Base-by-base conservation (phyloP, 2,888 invertebrate genomes). In the Cephus nigrinus region DNA sequence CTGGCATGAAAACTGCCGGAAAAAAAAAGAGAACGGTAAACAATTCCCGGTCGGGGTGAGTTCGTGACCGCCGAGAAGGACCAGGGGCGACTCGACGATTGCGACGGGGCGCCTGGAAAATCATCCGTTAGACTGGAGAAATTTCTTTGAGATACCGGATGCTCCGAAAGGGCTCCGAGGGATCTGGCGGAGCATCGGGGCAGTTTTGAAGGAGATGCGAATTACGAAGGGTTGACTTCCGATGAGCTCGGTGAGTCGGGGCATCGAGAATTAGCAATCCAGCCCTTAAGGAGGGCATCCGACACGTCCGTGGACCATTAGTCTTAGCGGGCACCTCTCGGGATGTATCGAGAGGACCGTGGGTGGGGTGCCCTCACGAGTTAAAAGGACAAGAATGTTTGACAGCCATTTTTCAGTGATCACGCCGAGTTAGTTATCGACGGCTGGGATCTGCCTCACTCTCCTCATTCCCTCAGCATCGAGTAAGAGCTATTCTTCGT, bases 321-420 rank as follows among this genome's bases (percentile, higher is more conserved):
- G 88, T 87, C 87, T 85, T 83, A 23, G 76, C 40, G 40, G 68
- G 30, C 75, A 35, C 75, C 40, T 31, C 33, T 34, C 75, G 40
- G 40, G 68, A 75, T 78, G 68, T 55, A 75, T 74, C 34, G 75
- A 71, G 73, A 68, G n/a, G 68, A 73, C 82, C 79, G 69, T 87
- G 87, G 88, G 86, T 86, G 86, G 87, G 88, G 87, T 86, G 84
- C 84, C 82, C 83, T 86, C 84, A 82, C 86, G 86, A 89, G 87
- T 89, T 88, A 89, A 90, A 88, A 89, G 88, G 89, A 88, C 88
- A 89, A 88, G 89, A 89, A 89, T 90, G 88, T 90, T 90, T 90
- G 90, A 90, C 90, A 90, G 90, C 89, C 89, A 90, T 90, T 90
- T 90, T 90, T 90, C 90, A 90, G 88, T 90, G 89, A 90, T 90